Evolutionary conservation across 2,888 invertebrate genomes (phyloP).

Genomic region (Sinelater perroti): DNA sequence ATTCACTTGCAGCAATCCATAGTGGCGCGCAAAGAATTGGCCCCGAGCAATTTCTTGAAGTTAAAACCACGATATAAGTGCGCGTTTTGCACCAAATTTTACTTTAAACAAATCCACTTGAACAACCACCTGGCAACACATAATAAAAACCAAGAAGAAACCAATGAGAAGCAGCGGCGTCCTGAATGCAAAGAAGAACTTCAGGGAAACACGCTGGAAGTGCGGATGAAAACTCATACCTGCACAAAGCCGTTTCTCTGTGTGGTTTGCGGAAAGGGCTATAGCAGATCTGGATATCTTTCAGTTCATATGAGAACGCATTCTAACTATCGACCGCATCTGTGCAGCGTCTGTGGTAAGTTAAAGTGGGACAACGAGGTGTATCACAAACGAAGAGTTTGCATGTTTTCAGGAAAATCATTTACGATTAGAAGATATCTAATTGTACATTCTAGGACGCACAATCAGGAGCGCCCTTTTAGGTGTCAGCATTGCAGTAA

Average conservation of each 20-base stretch:
- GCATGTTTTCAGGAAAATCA: conserved; percentile 32
- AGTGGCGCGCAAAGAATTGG: not conserved
- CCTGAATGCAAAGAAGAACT: not conserved
- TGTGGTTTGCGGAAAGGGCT: conserved; percentile 38
- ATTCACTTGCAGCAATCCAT: conserved; percentile 20
- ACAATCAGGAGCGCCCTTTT: conserved; percentile 35
- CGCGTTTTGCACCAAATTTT: conserved; percentile 24
- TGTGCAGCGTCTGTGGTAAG: conserved; percentile 40
- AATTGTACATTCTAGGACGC: conserved; percentile 35
- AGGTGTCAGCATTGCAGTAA: conserved; percentile 39
- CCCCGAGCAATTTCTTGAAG: not conserved
- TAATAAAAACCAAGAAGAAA: conserved; percentile 8
- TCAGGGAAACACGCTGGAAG: not conserved
- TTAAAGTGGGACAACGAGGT: not conserved
- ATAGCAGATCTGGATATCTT: conserved; percentile 25
- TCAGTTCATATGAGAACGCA: conserved; percentile 34
- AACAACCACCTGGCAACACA: conserved; percentile 36
- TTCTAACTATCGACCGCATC: conserved; percentile 27
- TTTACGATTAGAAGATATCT: conserved; percentile 36
- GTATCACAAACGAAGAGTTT: not conserved
- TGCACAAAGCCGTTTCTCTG: conserved; percentile 22
- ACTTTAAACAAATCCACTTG: conserved; percentile 23
- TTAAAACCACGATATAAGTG: conserved; percentile 20
- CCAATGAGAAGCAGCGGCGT: not conserved
- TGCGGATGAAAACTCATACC: not conserved